Percentiles rank a stretch among this genome's conserved stretches.
Evolutionary conservation across 2,797 vertebrate species (phyloP).

Genomic region (Propithecus perrieri): DNA sequence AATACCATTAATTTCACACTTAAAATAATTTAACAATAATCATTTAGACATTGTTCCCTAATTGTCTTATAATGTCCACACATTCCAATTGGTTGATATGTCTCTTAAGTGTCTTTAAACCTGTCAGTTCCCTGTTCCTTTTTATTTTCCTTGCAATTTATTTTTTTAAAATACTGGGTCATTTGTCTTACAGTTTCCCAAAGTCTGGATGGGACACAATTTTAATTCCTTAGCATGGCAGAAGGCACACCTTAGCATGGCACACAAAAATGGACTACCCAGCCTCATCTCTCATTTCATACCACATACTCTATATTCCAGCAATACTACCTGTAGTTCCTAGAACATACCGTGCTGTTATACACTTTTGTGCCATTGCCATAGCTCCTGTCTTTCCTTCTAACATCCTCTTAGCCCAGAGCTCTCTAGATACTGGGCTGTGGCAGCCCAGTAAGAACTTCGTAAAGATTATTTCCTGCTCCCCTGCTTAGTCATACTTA

Average conservation of each 20-base stretch:
- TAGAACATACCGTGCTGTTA: neutral
- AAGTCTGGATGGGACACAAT: neutral
- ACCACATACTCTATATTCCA: neutral
- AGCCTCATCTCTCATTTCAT: neutral
- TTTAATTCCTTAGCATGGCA: neutral
- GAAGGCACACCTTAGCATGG: neutral
- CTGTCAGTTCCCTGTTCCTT: neutral
- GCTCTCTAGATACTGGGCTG: neutral
- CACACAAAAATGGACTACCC: neutral
- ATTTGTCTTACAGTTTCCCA: neutral
- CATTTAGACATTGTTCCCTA: neutral
- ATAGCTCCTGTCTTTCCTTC: neutral
- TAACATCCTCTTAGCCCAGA: neutral
- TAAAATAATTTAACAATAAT: constrained; percentile 9
- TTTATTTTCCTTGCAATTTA: neutral
- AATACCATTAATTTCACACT: neutral
- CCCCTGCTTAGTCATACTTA: constrained; percentile 57
- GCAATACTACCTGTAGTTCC: neutral
- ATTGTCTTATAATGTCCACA: neutral
- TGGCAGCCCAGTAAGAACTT: neutral
- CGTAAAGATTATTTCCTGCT: neutral
- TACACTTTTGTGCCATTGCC: neutral
- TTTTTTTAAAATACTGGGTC: neutral
- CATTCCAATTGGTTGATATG: neutral
- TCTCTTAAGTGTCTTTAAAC: neutral